Percentiles rank a stretch among this genome's conserved stretches.
Conservation (phyloP, 2,113 vertebrate species). For the Cnemophilus loriae region DNA sequence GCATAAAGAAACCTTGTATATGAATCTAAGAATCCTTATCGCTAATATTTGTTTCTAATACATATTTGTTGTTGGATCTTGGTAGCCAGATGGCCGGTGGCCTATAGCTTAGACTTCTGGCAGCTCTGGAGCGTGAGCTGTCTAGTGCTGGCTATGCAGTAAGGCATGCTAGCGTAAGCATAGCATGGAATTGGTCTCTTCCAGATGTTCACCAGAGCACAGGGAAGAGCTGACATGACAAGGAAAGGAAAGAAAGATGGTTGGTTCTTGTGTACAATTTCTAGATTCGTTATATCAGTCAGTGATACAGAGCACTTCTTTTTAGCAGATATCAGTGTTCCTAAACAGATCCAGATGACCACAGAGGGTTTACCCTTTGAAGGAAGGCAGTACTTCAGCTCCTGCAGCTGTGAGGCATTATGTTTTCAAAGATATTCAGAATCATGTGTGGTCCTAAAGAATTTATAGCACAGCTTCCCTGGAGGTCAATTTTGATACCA, state of each 20-base stretch:
- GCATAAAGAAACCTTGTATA: neutral
- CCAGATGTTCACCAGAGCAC: slow-evolving; percentile 35
- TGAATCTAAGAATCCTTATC: neutral
- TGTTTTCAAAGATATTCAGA: slow-evolving; percentile 37
- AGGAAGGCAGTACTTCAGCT: neutral
- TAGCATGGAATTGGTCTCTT: neutral
- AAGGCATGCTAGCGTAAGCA: neutral
- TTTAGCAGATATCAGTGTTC: slow-evolving; percentile 34
- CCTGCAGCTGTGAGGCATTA: slow-evolving; percentile 51
- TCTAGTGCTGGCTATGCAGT: neutral
- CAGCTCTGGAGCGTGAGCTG: neutral
- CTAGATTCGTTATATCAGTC: neutral
- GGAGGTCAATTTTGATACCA: slow-evolving; percentile 28
- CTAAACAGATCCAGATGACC: slow-evolving; percentile 49
- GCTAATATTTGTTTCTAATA: neutral
- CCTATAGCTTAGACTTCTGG: neutral
- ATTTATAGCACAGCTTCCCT: slow-evolving; percentile 29
- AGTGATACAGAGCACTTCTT: neutral
- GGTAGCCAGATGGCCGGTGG: neutral
- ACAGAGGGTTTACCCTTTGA: slow-evolving; percentile 5
- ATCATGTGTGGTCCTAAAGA: slow-evolving; percentile 53
- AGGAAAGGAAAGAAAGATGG: neutral
- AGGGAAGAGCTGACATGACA: neutral
- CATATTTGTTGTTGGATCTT: neutral
- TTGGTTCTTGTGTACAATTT: neutral